These are phyloP conservation scores for Petaurus breviceps DNA, from an alignment of 2,113 vertebrate genomes.

Conservation along the genomic window DNA sequence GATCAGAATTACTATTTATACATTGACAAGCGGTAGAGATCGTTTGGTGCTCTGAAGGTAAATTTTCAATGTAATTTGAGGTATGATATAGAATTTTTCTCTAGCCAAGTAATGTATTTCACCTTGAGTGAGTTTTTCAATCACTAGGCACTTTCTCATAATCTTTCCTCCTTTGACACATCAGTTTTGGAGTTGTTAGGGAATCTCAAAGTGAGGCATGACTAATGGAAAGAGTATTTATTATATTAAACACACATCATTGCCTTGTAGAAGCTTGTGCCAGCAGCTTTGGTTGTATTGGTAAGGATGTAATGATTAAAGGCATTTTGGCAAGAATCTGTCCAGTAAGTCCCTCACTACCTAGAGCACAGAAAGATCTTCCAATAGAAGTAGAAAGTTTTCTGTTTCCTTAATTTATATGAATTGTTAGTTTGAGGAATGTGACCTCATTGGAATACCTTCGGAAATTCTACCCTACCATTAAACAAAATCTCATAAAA, in stretches of 20 bases:
- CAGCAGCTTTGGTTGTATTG: neutral
- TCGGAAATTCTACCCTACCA: neutral
- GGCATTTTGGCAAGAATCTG: neutral
- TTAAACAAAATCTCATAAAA: constrained; percentile 48
- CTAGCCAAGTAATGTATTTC: neutral
- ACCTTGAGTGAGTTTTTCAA: constrained; percentile 37
- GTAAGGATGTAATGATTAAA: neutral
- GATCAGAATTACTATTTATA: constrained; percentile 43
- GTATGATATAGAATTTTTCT: constrained; percentile 23
- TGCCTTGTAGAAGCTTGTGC: neutral
- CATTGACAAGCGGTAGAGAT: constrained; percentile 25
- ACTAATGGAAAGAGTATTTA: constrained; percentile 32
- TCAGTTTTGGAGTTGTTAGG: neutral
- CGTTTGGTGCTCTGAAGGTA: constrained; percentile 36
- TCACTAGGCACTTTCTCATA: constrained; percentile 38
- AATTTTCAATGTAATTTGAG: constrained; percentile 49
- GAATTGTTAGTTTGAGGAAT: constrained; percentile 7
- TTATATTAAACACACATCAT: neutral
- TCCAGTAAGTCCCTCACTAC: neutral
- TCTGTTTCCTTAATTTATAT: neutral
- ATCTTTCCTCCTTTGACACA: constrained; percentile 13
- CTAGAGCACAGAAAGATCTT: neutral
- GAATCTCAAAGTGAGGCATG: constrained; percentile 15
- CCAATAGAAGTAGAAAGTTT: neutral
- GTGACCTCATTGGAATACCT: neutral